phyloP scores from a whole-genome alignment of 2,888 invertebrate genomes.

The Microctonus hyperodae region DNA sequence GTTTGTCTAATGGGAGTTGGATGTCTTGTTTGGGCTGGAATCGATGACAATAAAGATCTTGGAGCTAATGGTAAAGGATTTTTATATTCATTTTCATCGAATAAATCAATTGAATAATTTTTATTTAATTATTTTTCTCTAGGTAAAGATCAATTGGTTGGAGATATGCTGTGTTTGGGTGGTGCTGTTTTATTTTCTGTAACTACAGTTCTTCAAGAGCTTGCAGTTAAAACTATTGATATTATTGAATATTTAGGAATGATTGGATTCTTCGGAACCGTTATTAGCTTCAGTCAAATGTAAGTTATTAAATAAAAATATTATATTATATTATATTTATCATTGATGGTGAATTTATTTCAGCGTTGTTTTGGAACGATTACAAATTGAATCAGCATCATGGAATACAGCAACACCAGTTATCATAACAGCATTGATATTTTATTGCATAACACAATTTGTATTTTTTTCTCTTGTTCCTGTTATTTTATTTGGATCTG shows the following conservation, averaged over 20 bases:
- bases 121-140: slow-evolving; percentile 34
- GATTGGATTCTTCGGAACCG: slow-evolving; percentile 80
- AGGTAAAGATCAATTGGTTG: slow-evolving; percentile 81
- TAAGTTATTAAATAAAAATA: slow-evolving; percentile 64
- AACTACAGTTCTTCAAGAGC: slow-evolving; percentile 83
- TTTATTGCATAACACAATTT: slow-evolving; percentile 77
- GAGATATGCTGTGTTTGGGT: slow-evolving; percentile 81
- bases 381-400: slow-evolving; percentile 67
- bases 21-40: slow-evolving; percentile 84
- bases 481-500: slow-evolving; percentile 77
- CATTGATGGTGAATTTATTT: slow-evolving; percentile 32
- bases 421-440: slow-evolving; percentile 66
- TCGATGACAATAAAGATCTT: slow-evolving; percentile 71
- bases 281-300: slow-evolving; percentile 81
- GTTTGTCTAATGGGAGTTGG: slow-evolving; percentile 83
- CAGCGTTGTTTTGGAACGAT: slow-evolving; percentile 72
- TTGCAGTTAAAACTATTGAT: slow-evolving; percentile 79
- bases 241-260: slow-evolving; percentile 83
- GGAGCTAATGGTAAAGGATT: slow-evolving; percentile 47
- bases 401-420: slow-evolving; percentile 71
- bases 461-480: slow-evolving; percentile 80
- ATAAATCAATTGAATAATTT: background rate
- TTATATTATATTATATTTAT: background rate
- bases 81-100: background rate
- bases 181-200: slow-evolving; percentile 82